These are phyloP conservation scores for Agonopterix alstromeriana DNA, from an alignment of 2,888 invertebrate genomes.

Conservation along the genomic window DNA sequence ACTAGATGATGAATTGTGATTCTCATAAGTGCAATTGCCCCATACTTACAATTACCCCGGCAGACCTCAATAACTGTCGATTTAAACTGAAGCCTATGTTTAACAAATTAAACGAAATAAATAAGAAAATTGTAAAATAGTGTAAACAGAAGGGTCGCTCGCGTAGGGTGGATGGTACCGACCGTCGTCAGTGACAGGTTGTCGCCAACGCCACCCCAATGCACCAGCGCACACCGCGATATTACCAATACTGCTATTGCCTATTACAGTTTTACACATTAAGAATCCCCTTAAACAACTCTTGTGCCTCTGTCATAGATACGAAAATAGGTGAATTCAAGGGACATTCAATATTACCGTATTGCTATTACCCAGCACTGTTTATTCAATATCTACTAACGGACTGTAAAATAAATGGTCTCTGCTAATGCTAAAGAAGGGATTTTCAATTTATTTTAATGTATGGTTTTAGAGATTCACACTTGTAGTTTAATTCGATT, in stretches of 20 bases:
- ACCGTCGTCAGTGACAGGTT: constrained; percentile 33
- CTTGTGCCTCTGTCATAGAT: no score
- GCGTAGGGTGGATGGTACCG: constrained; percentile 23
- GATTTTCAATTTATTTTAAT: constrained; percentile 34
- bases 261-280: not conserved
- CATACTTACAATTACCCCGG: no score
- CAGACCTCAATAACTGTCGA: no score
- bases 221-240: constrained; percentile 7
- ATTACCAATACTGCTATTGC: constrained; percentile 12
- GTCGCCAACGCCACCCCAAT: constrained; percentile 16
- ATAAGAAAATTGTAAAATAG: not conserved
- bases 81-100: no score
- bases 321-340: no score
- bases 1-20: no score
- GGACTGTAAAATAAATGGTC: constrained; percentile 29
- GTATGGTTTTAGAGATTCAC: constrained; percentile 1
- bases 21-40: no score
- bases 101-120: no score
- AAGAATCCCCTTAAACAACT: constrained; percentile 5
- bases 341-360: no score
- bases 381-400: constrained; percentile 40
- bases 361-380: constrained; percentile 12
- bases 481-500: not conserved
- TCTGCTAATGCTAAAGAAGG: constrained; percentile 34
- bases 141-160: not conserved